Conservation (phyloP, 2,888 invertebrate genomes). For the Hetaerina titia region DNA sequence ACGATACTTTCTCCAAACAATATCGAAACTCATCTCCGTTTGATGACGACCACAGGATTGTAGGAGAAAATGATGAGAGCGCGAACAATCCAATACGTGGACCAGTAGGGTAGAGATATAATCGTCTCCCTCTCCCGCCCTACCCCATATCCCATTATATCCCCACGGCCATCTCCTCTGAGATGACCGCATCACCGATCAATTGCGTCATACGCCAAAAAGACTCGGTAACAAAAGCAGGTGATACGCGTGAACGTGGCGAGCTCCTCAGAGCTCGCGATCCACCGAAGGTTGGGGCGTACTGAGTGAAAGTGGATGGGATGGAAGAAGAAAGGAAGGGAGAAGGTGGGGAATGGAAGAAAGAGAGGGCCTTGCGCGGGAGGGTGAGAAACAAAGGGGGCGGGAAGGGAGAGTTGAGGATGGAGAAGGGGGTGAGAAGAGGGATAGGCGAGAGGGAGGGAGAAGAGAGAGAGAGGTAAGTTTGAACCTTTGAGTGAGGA, state of each 20-base stretch:
- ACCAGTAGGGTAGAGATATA: neutral
- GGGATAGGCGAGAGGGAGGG: neutral
- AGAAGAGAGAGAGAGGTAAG: neutral
- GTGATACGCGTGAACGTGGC: neutral
- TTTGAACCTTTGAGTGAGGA: neutral
- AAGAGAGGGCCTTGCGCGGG: neutral
- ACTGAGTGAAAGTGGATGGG: neutral
- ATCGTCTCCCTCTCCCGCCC: neutral
- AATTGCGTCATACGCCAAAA: neutral
- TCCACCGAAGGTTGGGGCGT: neutral
- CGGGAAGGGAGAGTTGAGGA: neutral
- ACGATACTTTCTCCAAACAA: no score
- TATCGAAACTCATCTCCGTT: no score
- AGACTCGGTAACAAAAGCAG: neutral
- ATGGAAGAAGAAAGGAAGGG: neutral
- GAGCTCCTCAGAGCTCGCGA: neutral
- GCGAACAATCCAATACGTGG: no score
- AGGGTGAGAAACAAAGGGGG: neutral
- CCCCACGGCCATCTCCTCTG: neutral
- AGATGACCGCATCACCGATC: constrained; percentile 22
- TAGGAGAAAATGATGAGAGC: no score
- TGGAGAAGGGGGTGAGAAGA: neutral
- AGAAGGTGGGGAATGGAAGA: neutral
- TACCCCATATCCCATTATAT: neutral
- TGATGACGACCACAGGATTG: no score